These are phyloP conservation scores for Cinclus mexicanus DNA, from an alignment of 2,113 vertebrate species.

Conservation along the genomic window DNA sequence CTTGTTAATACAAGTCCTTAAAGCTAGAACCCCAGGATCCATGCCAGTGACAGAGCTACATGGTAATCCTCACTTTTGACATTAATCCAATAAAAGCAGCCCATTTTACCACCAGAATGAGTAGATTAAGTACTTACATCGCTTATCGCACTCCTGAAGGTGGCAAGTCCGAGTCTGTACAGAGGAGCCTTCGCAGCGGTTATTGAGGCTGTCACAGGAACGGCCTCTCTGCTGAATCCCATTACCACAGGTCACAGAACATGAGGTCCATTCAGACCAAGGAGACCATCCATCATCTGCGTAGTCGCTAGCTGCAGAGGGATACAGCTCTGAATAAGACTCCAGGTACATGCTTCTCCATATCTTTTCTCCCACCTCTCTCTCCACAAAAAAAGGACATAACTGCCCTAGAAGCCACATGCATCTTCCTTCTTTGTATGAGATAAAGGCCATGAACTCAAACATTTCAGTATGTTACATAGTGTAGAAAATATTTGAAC, in stretches of 20 bases:
- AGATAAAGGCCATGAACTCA: background rate
- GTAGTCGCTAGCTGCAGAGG: constrained; percentile 78
- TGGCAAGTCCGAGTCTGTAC: constrained; percentile 98
- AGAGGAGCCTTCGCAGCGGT: constrained; percentile 93
- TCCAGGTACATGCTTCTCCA: background rate
- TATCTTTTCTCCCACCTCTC: background rate
- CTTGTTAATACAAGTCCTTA: background rate
- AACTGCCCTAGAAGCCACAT: background rate
- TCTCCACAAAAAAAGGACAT: background rate
- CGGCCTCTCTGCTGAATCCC: constrained; percentile 96
- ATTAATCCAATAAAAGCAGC: background rate
- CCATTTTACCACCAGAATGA: background rate
- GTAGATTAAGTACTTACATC: constrained; percentile 82
- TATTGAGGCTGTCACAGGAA: constrained; percentile 97
- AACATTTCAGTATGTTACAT: background rate
- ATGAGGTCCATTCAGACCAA: constrained; percentile 98
- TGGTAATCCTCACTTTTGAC: background rate
- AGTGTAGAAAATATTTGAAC: background rate
- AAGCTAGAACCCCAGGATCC: background rate
- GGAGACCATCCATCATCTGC: constrained; percentile 94
- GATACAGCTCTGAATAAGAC: background rate
- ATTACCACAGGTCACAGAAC: constrained; percentile 92
- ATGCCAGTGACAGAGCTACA: background rate
- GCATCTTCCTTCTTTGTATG: background rate
- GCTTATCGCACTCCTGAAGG: constrained; percentile 94